Evolutionary conservation across 2,113 vertebrate species (phyloP).

Genomic region (Xyliphius kryptos): DNA sequence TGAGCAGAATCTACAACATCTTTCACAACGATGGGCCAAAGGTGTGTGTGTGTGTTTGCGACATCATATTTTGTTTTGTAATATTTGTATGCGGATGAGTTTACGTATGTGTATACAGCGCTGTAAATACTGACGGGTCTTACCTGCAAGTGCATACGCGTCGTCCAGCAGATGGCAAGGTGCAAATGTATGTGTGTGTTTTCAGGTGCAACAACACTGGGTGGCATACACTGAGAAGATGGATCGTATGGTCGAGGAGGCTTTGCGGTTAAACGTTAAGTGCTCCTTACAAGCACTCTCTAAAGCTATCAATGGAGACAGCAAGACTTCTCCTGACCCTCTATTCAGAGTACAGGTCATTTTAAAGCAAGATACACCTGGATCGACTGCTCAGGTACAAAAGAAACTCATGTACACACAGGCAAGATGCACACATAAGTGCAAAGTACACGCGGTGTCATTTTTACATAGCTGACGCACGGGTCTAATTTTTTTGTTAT

Average conservation of each 20-base stretch:
- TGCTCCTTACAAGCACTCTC: conserved; percentile 74
- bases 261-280: conserved; percentile 71
- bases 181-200: conserved; percentile 1
- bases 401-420: no score
- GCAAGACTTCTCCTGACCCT: conserved; percentile 64
- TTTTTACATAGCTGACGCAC: no score
- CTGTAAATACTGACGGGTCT: no score
- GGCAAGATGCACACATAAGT: no score
- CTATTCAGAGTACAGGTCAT: conserved; percentile 74
- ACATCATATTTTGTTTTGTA: no score
- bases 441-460: no score
- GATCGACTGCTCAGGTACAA: conserved; percentile 62
- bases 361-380: conserved; percentile 52
- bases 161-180: no score
- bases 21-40: conserved; percentile 71
- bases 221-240: conserved; percentile 62
- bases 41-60: conserved; percentile 52
- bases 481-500: no score
- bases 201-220: conserved; percentile 79
- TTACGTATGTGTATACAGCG: no score
- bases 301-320: conserved; percentile 74
- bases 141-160: no score
- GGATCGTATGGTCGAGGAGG: conserved; percentile 73
- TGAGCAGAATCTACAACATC: conserved; percentile 66
- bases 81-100: neutral